phyloP scores from a whole-genome alignment of 2,113 vertebrate genomes.

The Pomatostomus ruficeps region DNA sequence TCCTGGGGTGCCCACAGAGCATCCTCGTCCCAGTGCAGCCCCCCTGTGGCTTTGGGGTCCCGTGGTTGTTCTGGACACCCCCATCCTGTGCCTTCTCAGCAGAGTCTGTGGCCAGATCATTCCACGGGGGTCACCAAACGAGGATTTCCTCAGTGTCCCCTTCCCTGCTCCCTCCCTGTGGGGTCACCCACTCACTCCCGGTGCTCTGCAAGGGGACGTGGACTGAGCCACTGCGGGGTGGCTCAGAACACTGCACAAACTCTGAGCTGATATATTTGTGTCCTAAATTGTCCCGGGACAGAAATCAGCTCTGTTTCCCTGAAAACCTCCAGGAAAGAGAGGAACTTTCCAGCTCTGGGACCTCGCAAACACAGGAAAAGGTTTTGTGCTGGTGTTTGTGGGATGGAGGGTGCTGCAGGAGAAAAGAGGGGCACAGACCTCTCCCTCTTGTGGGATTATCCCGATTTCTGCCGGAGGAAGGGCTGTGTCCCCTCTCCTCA shows the following conservation, averaged over 20 bases:
- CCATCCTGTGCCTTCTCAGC: neutral
- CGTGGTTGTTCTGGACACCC: neutral
- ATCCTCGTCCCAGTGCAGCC: neutral
- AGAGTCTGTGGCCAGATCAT: neutral
- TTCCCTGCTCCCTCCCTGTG: neutral
- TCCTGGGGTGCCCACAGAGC: rapidly evolving
- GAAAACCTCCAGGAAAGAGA: neutral
- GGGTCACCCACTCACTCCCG: neutral
- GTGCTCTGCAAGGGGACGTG: neutral
- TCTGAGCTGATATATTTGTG: neutral
- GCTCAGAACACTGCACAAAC: neutral
- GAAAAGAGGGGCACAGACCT: neutral
- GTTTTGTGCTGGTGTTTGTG: neutral
- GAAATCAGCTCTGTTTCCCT: neutral
- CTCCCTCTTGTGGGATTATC: neutral
- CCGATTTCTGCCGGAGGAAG: neutral
- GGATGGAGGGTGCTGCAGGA: neutral
- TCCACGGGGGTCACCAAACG: rapidly evolving
- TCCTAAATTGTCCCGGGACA: neutral
- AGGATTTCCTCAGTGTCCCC: neutral
- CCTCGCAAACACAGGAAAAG: neutral
- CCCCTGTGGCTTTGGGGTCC: neutral
- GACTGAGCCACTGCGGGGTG: neutral
- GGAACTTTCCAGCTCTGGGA: neutral
- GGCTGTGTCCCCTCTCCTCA: neutral